Evolutionary conservation across 2,113 vertebrate genomes (phyloP), one percentile per base, ranked within the genome.

Genomic region (Paradisaea rubra): DNA sequence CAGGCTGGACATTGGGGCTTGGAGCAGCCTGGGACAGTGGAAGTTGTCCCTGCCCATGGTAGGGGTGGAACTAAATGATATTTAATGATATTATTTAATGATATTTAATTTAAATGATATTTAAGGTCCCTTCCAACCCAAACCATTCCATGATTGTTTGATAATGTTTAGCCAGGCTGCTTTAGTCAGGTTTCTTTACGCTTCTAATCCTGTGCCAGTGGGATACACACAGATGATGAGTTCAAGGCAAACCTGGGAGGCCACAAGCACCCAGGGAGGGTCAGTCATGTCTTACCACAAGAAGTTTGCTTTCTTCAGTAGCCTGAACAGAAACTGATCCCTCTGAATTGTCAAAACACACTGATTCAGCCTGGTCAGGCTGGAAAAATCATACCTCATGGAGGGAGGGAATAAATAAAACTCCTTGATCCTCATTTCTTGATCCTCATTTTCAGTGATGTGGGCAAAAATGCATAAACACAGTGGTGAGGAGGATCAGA

Each of bases 191-290:
- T 92, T 86, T 84, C 64, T 79, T 68, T 56, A 16, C 41, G 6
- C 21, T 66, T 72, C 33, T 60, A 31, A 35, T 68, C 60, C 72
- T 69, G 53, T 91, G 74, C 79, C 84, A 23, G 0, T 7, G 78
- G 61, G 65, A 22, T 25, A 42, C 59, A 49, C 42, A 68, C 39
- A 78, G 35, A 6, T n/a, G 50, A 49, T 64, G 22, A 31, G 33
- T 52, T 88, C 65, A 65, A 63, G 70, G 57, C 73, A 85, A 42
- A 77, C n/a, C 50, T 79, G 80, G 73, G 87, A 83, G 39, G 69
- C 59, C 85, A 33, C 41, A 23, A 42, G 64, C 81, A 87, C 39
- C 42, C 66, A 54, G 27, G 66, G 73, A n/a, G 42, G 68, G 63
- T 66, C 63, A 57, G 61, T 66, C 50, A 10, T 37, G 86, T 49